A percentile compares a stretch with the other conserved stretches of the same genome.
Evolutionary conservation across 2,888 invertebrate species (phyloP).

Genomic region (Arenicola marina): DNA sequence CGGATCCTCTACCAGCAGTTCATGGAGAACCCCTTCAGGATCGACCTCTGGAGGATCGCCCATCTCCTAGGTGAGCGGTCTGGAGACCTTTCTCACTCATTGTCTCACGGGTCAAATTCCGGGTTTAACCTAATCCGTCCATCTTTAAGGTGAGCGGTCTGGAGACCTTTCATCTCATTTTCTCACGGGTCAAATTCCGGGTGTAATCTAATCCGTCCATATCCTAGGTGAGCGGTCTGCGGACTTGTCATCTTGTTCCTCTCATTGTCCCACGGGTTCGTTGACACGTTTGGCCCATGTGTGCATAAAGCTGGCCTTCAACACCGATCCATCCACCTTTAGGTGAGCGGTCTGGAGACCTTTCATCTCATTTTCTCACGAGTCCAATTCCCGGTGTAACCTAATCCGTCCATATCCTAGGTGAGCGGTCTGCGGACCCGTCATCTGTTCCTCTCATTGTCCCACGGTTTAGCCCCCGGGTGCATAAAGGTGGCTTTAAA

Average conservation of each 20-base stretch:
- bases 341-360: too few relatives aligned
- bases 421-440: too few relatives aligned
- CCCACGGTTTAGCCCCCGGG: too few relatives aligned
- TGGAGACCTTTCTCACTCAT: background rate
- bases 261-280: too few relatives aligned
- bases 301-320: too few relatives aligned
- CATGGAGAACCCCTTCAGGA: slow-evolving; percentile 64
- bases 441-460: too few relatives aligned
- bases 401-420: background rate
- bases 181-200: background rate
- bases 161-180: too few relatives aligned
- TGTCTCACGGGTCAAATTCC: background rate
- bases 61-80: slow-evolving; percentile 92
- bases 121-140: background rate
- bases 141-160: background rate
- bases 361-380: background rate
- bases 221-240: background rate
- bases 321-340: too few relatives aligned
- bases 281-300: too few relatives aligned
- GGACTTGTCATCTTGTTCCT: too few relatives aligned
- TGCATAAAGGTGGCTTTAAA: too few relatives aligned
- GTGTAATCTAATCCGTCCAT: background rate
- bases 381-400: background rate
- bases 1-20: slow-evolving; percentile 80
- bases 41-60: slow-evolving; percentile 72